Evolutionary conservation across 2,113 vertebrate genomes (phyloP).

Genomic region (Anguilla japonica): DNA sequence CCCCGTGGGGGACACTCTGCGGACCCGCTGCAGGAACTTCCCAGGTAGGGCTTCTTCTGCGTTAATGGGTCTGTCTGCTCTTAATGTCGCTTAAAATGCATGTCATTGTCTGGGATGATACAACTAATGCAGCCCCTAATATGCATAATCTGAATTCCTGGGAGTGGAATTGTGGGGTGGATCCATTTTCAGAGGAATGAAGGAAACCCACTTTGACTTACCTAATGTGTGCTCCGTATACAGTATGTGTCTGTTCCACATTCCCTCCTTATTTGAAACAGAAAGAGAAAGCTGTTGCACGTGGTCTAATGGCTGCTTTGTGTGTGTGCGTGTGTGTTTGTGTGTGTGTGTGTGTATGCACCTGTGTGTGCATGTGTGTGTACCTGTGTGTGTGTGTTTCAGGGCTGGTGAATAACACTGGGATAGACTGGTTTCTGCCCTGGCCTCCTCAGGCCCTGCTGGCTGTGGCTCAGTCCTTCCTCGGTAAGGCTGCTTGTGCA

Average conservation of each 20-base stretch:
- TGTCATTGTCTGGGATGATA: no score
- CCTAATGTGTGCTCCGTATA: background rate
- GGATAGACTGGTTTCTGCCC: constrained; percentile 94
- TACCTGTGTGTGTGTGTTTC: constrained; percentile 37
- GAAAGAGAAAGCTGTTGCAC: no score
- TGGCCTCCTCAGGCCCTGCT: constrained; percentile 90
- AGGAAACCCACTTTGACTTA: background rate
- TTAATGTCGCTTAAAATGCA: no score
- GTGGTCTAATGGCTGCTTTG: no score
- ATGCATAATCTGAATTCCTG: no score
- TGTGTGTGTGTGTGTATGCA: background rate
- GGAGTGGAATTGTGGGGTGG: no score
- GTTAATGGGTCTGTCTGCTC: background rate
- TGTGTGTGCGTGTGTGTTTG: no score
- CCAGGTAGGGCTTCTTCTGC: constrained; percentile 73
- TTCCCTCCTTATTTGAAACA: no score
- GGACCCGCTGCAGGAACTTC: constrained; percentile 91
- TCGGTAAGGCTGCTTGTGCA: constrained; percentile 68
- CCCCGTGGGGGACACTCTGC: constrained; percentile 83
- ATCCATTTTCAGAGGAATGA: background rate
- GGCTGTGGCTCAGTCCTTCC: constrained; percentile 85
- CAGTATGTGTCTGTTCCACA: background rate
- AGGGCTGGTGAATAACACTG: constrained; percentile 96
- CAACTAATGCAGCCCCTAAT: no score
- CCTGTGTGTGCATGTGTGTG: background rate